A percentile compares a stretch with the other conserved stretches of the same genome.
phyloP scores from a whole-genome alignment of 1,140 invertebrate species.

The Aporrectodea caliginosa region DNA sequence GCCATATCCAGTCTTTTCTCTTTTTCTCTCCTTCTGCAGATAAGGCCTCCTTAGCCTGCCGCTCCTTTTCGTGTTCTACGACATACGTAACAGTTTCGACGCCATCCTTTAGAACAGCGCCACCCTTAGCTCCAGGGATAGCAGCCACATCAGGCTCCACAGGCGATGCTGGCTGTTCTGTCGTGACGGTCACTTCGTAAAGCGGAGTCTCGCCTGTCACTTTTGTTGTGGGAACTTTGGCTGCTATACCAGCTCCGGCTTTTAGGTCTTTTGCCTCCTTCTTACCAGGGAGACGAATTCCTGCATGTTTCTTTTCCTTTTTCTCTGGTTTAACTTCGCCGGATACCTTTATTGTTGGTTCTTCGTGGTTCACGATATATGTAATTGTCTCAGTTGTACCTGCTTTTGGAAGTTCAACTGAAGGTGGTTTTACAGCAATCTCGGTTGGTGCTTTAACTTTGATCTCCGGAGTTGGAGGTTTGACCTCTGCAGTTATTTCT shows the following conservation, averaged over 20 bases:
- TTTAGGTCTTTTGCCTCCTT: background rate
- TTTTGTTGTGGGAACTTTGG: no score
- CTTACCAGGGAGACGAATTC: background rate
- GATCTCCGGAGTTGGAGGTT: background rate
- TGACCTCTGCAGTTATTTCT: background rate
- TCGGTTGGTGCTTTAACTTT: background rate
- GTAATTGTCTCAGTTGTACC: no score
- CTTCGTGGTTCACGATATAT: no score
- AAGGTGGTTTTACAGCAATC: background rate
- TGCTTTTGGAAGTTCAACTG: background rate
- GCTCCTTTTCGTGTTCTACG: background rate
- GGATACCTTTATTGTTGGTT: no score
- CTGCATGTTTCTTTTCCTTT: background rate
- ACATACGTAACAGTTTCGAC: background rate
- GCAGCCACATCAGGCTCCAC: no score
- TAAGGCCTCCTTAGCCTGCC: background rate
- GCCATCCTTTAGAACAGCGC: no score
- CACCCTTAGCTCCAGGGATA: no score
- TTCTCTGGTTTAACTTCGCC: no score
- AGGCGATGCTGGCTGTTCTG: no score
- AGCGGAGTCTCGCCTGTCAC: no score
- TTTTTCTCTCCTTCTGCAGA: background rate
- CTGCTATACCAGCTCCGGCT: no score
- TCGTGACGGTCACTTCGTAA: no score
- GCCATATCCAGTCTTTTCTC: background rate